Base-by-base conservation (phyloP, 2,888 invertebrate species). In the Xiphydria camelus region DNA sequence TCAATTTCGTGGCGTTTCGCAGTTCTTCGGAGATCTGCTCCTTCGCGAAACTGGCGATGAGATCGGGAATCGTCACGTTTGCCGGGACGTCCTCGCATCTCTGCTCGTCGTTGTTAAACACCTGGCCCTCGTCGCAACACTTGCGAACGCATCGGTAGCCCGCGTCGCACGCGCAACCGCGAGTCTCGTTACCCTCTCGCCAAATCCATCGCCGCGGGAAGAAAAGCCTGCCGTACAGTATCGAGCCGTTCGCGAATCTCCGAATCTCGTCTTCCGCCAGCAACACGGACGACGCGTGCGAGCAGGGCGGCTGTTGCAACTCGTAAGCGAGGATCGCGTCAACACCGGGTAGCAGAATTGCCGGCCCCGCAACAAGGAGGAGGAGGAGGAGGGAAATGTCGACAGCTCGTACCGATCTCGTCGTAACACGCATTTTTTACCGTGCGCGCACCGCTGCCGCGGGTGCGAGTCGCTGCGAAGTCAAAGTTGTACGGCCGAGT, bases 71-170 rank as follows among this genome's bases (percentile, higher is more conserved):
- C 4, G 23, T 40, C 14, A 29, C 4, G 7, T 51, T 49, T 4
- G 41, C 32, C 10, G 2, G 5, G 3, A 35, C 25, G 2, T 32
- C 7, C 18, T 47, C 22, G 40, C 57, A 57, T 17, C 32, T 41
- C 6, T 42, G 44, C 19, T 4, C 4, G 58, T 36, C 36, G 34
- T 47, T 41, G 18, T 26, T 42, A 18, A 57, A 34, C 10, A 49
- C 36, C 43, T 51, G 15, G 22, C 40, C 41, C 18, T 23, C 45
- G 25, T 12, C 57, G 49, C 76, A 76, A 51, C 76, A 77, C 49
- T 72, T 73, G 45, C 66, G 58, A 44, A 76, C 41, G 35, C 70
- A 71, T 1, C 21, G 43, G 17, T 51, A 33, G 14, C 31, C 25
- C 2, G 61, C 6, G 5, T 59, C 45, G 45, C 73, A 73, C 19